Conservation (phyloP, 37 sponge, comb jelly and placozoan species). For the Amphimedon queenslandica region DNA sequence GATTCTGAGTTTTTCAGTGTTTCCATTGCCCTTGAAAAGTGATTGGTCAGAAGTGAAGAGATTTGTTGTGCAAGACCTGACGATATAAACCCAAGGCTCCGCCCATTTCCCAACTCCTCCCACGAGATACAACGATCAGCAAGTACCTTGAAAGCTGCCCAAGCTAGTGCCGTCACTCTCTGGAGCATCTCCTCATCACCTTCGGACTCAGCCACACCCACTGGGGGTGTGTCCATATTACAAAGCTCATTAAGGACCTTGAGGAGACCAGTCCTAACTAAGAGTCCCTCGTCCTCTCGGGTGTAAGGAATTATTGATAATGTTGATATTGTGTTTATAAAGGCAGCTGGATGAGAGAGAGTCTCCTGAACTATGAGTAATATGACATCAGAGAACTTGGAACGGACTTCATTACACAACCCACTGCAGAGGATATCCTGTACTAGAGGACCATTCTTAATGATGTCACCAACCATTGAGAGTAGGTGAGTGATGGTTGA, state of each 20-base stretch:
- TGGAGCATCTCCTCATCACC: conserved; percentile 55
- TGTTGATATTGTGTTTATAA: conserved; percentile 81
- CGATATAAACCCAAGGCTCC: conserved; percentile 23
- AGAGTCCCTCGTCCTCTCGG: conserved; percentile 71
- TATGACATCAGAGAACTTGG: conserved; percentile 70
- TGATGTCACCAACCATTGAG: conserved; percentile 37
- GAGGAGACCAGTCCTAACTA: conserved; percentile 86
- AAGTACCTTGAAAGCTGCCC: conserved; percentile 89
- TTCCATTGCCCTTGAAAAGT: conserved; percentile 85
- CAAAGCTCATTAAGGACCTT: conserved; percentile 83
- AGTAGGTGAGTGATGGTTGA: conserved; percentile 69
- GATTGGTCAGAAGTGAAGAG: conserved; percentile 80
- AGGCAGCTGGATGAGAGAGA: conserved; percentile 63
- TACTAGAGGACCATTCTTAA: conserved; percentile 50
- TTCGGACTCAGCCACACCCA: conserved; percentile 17
- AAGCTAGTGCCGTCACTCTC: conserved; percentile 72
- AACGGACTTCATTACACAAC: conserved; percentile 48
- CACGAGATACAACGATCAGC: conserved; percentile 87
- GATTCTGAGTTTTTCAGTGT: conserved; percentile 62
- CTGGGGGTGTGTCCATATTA: conserved; percentile 32
- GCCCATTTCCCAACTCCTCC: conserved; percentile 65
- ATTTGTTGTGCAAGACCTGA: conserved; percentile 86
- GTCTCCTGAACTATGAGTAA: conserved; percentile 73
- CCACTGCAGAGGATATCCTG: conserved; percentile 62
- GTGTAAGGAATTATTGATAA: conserved; percentile 81